These are phyloP conservation scores for Sebastes nivosus DNA, from an alignment of 2,797 vertebrate species.

Conservation along the genomic window DNA sequence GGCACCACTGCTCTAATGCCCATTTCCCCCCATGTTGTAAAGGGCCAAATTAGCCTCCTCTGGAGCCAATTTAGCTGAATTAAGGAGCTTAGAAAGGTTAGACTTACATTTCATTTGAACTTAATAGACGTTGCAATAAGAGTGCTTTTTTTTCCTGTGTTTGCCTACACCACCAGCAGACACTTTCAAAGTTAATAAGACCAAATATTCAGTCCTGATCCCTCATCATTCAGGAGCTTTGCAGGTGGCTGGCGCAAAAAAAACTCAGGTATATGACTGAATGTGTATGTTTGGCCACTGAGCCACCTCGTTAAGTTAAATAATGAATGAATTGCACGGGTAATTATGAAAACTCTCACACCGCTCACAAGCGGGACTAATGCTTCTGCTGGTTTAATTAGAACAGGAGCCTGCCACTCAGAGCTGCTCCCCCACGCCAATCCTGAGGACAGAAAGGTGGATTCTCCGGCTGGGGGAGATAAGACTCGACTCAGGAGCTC, in stretches of 20 bases:
- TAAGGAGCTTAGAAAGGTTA: slow-evolving; percentile 73
- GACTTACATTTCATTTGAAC: slow-evolving; percentile 71
- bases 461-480: slow-evolving; percentile 59
- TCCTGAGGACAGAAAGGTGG: slow-evolving; percentile 50
- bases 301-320: slow-evolving; percentile 76
- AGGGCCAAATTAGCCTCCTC: slow-evolving; percentile 70
- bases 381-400: slow-evolving; percentile 81
- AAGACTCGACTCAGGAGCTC: slow-evolving; percentile 44
- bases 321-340: slow-evolving; percentile 77
- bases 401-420: slow-evolving; percentile 77
- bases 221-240: slow-evolving; percentile 44
- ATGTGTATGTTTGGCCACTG: slow-evolving; percentile 68
- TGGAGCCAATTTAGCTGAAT: slow-evolving; percentile 74
- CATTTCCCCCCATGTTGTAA: slow-evolving; percentile 56
- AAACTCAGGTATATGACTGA: slow-evolving; percentile 54
- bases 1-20: slow-evolving; percentile 57
- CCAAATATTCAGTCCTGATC: slow-evolving; percentile 50
- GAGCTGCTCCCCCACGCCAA: slow-evolving; percentile 48
- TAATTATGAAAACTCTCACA: slow-evolving; percentile 78
- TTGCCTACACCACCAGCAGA: slow-evolving; percentile 55
- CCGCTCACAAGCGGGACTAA: slow-evolving; percentile 79
- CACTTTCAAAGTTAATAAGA: slow-evolving; percentile 53
- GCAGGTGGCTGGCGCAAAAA: slow-evolving; percentile 26
- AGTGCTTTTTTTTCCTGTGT: slow-evolving; percentile 39
- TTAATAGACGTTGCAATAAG: slow-evolving; percentile 48